These are phyloP conservation scores for Grantiella picta DNA, from an alignment of 2,113 vertebrate genomes.

Conservation along the genomic window DNA sequence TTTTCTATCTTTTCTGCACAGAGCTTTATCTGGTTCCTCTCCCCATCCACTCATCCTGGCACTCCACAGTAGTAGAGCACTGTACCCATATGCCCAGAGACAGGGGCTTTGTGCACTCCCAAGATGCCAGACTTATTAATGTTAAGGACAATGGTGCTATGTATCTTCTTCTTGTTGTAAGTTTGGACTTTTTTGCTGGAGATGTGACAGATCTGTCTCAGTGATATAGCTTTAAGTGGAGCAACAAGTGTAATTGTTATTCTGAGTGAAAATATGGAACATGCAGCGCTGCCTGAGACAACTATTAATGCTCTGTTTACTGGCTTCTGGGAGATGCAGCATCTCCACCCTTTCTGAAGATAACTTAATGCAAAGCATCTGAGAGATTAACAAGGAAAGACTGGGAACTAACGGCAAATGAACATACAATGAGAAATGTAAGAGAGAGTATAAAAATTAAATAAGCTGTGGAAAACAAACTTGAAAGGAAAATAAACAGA, in stretches of 20 bases:
- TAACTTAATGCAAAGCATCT: background rate
- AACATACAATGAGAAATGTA: background rate
- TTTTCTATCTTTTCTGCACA: background rate
- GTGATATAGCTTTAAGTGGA: background rate
- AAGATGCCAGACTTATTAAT: background rate
- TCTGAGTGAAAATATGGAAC: slow-evolving; percentile 22
- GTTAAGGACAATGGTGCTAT: background rate
- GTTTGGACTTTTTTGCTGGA: background rate
- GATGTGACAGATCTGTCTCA: background rate
- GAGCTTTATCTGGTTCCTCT: background rate
- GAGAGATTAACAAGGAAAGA: background rate
- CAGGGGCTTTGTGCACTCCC: background rate
- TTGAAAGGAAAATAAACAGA: background rate
- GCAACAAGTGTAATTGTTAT: background rate
- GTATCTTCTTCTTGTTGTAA: background rate
- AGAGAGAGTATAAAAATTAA: background rate
- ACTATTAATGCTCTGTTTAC: slow-evolving; percentile 1
- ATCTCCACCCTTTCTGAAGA: background rate
- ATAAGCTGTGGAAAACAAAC: background rate
- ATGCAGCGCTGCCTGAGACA: background rate
- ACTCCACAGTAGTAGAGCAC: background rate
- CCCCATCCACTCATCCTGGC: background rate
- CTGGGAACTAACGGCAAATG: background rate
- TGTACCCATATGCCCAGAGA: background rate
- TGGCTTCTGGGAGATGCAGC: background rate